Conservation (phyloP, 2,888 invertebrate genomes). For the Rhagonycha fulva region DNA sequence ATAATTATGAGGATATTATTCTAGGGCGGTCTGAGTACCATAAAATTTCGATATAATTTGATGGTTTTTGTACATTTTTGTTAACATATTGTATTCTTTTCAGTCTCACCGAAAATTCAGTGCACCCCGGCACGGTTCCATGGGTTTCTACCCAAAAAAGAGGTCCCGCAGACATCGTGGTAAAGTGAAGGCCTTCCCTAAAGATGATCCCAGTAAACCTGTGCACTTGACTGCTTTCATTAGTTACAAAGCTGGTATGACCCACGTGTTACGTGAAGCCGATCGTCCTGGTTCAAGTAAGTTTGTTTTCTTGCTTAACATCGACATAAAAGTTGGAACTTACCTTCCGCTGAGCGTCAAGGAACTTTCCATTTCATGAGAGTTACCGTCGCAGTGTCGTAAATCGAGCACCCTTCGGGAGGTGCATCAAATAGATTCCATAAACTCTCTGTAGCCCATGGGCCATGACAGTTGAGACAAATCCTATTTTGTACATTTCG, state of each 20-base stretch:
- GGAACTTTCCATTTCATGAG: constrained; percentile 36
- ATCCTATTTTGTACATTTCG: constrained; percentile 69
- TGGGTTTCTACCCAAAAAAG: constrained; percentile 99
- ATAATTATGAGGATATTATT: constrained; percentile 64
- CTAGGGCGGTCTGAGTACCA: constrained; percentile 75
- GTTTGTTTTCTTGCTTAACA: constrained; percentile 52
- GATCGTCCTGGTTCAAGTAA: constrained; percentile 98
- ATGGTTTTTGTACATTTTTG: neutral
- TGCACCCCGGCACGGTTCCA: constrained; percentile 98
- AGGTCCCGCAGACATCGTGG: constrained; percentile 95
- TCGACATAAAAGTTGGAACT: constrained; percentile 52
- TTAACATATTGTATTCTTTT: constrained; percentile 39
- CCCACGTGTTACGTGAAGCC: constrained; percentile 97
- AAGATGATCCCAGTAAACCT: constrained; percentile 94
- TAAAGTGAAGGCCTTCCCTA: constrained; percentile 99
- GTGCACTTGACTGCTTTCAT: constrained; percentile 97
- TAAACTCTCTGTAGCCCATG: constrained; percentile 72
- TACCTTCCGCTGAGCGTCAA: constrained; percentile 53
- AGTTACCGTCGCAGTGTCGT: constrained; percentile 63
- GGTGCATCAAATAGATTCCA: constrained; percentile 74
- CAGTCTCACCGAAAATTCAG: constrained; percentile 99
- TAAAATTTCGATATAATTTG: neutral
- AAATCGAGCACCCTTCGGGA: constrained; percentile 65
- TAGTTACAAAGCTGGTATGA: constrained; percentile 99
- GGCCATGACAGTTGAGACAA: constrained; percentile 69